Evolutionary conservation across 1,140 invertebrate genomes (phyloP).

Genomic region (Drosophila murphyi): DNA sequence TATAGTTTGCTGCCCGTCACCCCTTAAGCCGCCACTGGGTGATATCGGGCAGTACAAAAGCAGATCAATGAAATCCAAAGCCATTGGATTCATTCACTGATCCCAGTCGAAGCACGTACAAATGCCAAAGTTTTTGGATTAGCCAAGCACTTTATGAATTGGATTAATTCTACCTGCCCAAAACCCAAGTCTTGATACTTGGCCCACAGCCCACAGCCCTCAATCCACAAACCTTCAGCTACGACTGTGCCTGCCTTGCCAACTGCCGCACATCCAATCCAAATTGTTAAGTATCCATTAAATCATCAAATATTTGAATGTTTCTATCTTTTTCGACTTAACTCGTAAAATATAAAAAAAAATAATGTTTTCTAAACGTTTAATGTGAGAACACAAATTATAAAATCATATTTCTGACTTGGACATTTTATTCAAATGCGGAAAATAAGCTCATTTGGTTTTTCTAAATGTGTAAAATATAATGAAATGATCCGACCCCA

Average conservation of each 20-base stretch:
- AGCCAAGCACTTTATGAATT: slow-evolving; percentile 48
- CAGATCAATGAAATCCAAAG: slow-evolving; percentile 72
- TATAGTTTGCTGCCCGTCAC: background rate
- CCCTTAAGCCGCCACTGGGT: slow-evolving; percentile 9
- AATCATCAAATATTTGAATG: slow-evolving; percentile 47
- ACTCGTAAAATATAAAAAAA: no score
- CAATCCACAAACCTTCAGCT: slow-evolving; percentile 5
- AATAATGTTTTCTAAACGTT: no score
- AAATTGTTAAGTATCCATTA: background rate
- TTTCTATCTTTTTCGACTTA: background rate
- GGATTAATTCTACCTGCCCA: slow-evolving; percentile 63
- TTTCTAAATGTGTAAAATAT: no score
- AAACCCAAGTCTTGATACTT: background rate
- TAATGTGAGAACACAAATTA: no score
- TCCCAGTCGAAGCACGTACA: slow-evolving; percentile 32
- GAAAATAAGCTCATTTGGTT: no score
- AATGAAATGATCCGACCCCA: no score
- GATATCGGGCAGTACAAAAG: slow-evolving; percentile 14
- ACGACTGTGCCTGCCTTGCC: slow-evolving; percentile 6
- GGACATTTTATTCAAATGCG: no score
- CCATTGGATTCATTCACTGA: slow-evolving; percentile 76
- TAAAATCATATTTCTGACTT: no score
- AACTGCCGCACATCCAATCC: background rate
- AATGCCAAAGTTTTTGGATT: slow-evolving; percentile 50
- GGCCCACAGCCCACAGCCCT: background rate